Base-by-base conservation (phyloP, 2,888 invertebrate genomes). In the Pachydiplax longipennis region DNA sequence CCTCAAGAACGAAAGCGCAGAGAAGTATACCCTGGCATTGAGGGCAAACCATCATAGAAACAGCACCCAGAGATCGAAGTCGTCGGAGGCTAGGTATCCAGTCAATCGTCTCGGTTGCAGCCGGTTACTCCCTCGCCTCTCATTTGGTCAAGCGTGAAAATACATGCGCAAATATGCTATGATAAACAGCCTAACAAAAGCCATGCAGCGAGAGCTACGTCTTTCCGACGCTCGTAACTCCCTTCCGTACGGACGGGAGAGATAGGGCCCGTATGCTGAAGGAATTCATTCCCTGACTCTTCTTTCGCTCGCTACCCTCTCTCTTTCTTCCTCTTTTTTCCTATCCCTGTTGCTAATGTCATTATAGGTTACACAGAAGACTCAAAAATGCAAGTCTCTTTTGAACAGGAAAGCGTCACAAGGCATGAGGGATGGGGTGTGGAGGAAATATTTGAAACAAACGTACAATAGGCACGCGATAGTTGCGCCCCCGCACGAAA, bases 311-410 rank as follows among this genome's bases (percentile, higher is more conserved):
- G 58, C 58, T 58, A 87, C 61, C 87, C 87, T 61, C 53, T 53
- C 53, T 61, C 61, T 87, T 87, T 22, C 87, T 87, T 87, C 87
- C 83, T 87, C 35, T 61, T 37, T 61, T 87, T 87, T 87, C 35
- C 61, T 61, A 61, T 87, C 61, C 87, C 37, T 61, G 37, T n/a
- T 61, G 87, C 87, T 87, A 87, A 87, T 87, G 87, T 65, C 87
- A 87, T 87, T 87, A 87, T 87, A 87, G 87, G 87, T 87, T 87
- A 87, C 61, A 87, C 87, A 87, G 87, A 87, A 87, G 87, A 37
- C 87, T 61, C 87, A 87, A 87, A 87, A 87, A 87, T 87, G 87
- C 87, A 87, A 87, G 61, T 87, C 87, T 65, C 65, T 61, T 87
- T 87, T 61, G 87, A 31, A 61, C 73, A n/a, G 58, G 37, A 87